Conservation (phyloP, 2,113 vertebrate genomes). For the Chionodraco myersi region DNA sequence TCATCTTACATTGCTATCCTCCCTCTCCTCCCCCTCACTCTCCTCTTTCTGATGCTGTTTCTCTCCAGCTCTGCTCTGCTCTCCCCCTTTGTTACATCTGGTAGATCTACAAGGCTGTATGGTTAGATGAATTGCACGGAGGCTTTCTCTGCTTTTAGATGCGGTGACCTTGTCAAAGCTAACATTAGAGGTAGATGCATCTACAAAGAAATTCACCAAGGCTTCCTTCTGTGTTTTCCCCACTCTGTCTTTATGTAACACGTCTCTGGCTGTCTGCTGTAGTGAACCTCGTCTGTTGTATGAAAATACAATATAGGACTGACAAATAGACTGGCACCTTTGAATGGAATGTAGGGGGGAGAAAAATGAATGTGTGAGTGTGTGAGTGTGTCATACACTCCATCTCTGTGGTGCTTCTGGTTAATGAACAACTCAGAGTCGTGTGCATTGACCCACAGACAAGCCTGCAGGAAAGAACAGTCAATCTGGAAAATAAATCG, state of each 20-base stretch:
- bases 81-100: slow-evolving; percentile 71
- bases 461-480: slow-evolving; percentile 52
- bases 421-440: slow-evolving; percentile 69
- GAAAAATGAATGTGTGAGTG: slow-evolving; percentile 48
- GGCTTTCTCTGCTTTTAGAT: slow-evolving; percentile 46
- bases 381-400: slow-evolving; percentile 46
- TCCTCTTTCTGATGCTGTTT: slow-evolving; percentile 46
- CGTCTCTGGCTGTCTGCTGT: slow-evolving; percentile 44
- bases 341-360: slow-evolving; percentile 40
- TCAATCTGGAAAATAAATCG: slow-evolving; percentile 37
- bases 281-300: slow-evolving; percentile 33
- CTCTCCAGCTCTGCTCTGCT: slow-evolving; percentile 43
- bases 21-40: slow-evolving; percentile 29
- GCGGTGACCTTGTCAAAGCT: slow-evolving; percentile 74
- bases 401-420: slow-evolving; percentile 56
- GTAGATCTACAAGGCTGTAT: slow-evolving; percentile 47
- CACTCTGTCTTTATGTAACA: slow-evolving; percentile 62
- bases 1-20: slow-evolving; percentile 46
- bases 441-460: slow-evolving; percentile 70
- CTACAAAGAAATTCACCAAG: slow-evolving; percentile 51
- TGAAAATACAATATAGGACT: slow-evolving; percentile 46
- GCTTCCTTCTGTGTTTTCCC: slow-evolving; percentile 35
- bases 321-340: slow-evolving; percentile 16
- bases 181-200: slow-evolving; percentile 33
- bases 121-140: slow-evolving; percentile 25